phyloP scores from a whole-genome alignment of 2,888 invertebrate species.

The Gordius sp. region DNA sequence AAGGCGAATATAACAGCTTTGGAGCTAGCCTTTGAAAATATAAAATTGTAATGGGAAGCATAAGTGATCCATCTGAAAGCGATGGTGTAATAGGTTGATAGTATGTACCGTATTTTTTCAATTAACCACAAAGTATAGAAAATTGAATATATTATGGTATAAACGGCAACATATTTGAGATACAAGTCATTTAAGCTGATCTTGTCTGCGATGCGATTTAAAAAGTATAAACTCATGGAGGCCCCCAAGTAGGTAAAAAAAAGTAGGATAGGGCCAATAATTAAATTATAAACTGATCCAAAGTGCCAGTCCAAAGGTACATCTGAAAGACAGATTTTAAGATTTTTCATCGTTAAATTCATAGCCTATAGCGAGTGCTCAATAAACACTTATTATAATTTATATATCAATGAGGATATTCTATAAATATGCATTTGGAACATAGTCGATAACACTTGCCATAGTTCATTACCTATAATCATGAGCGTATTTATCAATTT shows the following conservation, averaged over 20 bases:
- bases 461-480: no score
- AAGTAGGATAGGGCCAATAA: neutral
- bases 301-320: neutral
- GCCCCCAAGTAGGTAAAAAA: neutral
- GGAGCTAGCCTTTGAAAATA: neutral
- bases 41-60: neutral
- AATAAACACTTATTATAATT: no score
- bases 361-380: no score
- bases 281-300: neutral
- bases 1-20: neutral
- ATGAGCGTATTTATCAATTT: no score
- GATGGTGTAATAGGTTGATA: neutral
- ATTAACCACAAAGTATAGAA: neutral
- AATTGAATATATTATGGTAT: neutral
- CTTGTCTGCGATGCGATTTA: neutral
- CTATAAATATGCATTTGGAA: no score
- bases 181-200: neutral
- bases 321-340: no score
- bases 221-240: neutral
- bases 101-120: neutral
- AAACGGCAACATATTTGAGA: neutral
- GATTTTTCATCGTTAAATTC: no score
- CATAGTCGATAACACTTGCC: no score
- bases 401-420: no score
- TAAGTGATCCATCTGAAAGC: neutral